Evolutionary conservation across 2,113 vertebrate genomes (phyloP), one percentile per base, ranked within the genome.

Genomic region (Caranx melampygus): DNA sequence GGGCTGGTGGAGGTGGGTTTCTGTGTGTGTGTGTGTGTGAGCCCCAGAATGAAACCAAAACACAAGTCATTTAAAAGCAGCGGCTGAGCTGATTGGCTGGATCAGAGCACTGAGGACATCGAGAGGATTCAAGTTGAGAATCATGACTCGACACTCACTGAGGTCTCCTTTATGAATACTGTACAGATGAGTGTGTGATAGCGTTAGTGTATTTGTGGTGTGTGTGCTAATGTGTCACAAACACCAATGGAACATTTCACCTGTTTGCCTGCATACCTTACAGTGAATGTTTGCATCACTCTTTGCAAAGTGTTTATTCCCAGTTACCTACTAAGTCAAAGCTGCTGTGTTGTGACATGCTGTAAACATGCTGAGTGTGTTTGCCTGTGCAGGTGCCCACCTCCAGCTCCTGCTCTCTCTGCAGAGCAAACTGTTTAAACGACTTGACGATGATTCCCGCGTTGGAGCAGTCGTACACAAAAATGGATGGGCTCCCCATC

Each of bases 401-500:
- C 98, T 99, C 98, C 84, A 99, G 88, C 89, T 99, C 98, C 87
- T 99, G 98, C 92, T 99, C 98, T 44, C 98, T 93, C 95, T 99
- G 98, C 73, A 99, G 94, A 42, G 98, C 97, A 40, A 99, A 99
- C 89, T 99, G 98, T 69, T 99, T 98, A 90, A 99, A 99, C 0
- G 98, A 99, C 93, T 99, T 99, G 94, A 99, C 97, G 3, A 99
- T 97, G 70, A 99, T 97, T 65, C 98, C 98, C 0, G 98, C 98
- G 0, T 98, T 99, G 84, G 98, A 99, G 94, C 98, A 99, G 82
- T 99, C 98, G 0, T 99, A 99, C 54, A 99, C 98, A 0, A 99
- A 99, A 45, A 99, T 99, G 63, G 98, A 99, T 3, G 98, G 98
- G 65, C 98, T 99, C 65, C 98, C 98, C 98, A 99, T 99, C 98